Base-by-base conservation (phyloP, 2,113 vertebrate genomes). In the Nothobranchius furzeri region DNA sequence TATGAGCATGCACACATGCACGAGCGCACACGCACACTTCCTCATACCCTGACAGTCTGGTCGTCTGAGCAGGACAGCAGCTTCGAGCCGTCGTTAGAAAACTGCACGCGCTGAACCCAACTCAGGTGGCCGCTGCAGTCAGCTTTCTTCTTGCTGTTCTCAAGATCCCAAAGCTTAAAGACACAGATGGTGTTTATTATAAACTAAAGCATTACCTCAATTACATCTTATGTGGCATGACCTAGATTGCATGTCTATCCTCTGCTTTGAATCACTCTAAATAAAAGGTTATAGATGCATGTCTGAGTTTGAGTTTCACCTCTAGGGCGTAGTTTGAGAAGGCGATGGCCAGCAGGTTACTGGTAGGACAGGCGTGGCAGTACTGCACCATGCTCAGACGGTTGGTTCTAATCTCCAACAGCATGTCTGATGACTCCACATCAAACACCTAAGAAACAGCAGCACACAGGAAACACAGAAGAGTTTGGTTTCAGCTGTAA, bases 1-100 rank as follows among this genome's bases (percentile, higher is more conserved):
- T 30, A 30, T 30, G 30, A 30, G 4, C 30, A 30, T 4, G 2
- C 30, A 30, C 30, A 30, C 30, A 30, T 20, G 20, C 12, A 55
- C 15, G n/a, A 3, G 24, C 6, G n/a, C 25, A 45, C 43, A 54
- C 7, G 40, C 12, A 47, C 24, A 52, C 25, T 15, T 2, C 46
- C n/a, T 24, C 93, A 93, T 85, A 99, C 98, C 25, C 95, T 94
- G 82, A 99, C 87, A 59, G 96, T 98, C 75, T 97, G 95, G 79
- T 99, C 98, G 70, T 98, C 95, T n/a, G 97, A 98, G 68, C 95
- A 95, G 25, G 97, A 98, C 62, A 99, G 92, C 83, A 99, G 94
- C 14, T 93, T 93, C 25, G 95, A 95, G 57, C 96, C 97, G 60
- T 97, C 94, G 6, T 86, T 84, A 15, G 96, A 99, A 91, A 98